phyloP scores from a whole-genome alignment of 2,113 vertebrate species.

The Phoxinus phoxinus region DNA sequence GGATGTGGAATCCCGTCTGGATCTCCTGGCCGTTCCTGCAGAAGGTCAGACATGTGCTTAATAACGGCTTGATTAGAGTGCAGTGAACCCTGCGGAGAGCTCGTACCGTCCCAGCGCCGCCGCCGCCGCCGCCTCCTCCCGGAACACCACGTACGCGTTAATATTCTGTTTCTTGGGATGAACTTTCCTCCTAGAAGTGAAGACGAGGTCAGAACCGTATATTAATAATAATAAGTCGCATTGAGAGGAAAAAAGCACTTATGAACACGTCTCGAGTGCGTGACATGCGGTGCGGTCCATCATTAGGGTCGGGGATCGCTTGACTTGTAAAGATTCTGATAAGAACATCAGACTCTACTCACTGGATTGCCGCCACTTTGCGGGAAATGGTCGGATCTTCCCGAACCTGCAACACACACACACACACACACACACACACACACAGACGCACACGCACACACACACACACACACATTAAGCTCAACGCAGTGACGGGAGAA shows the following conservation, averaged over 20 bases:
- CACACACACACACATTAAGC: background rate
- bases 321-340: too few species aligned
- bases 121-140: conserved; percentile 75
- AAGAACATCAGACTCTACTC: conserved; percentile 54
- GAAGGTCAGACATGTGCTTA: background rate
- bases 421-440: background rate
- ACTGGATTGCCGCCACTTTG: conserved; percentile 90
- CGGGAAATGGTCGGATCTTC: conserved; percentile 84
- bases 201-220: conserved; percentile 23
- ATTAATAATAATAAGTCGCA: too few species aligned
- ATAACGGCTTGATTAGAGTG: too few species aligned
- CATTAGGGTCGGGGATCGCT: too few species aligned
- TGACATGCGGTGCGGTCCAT: too few species aligned
- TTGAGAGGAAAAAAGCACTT: too few species aligned
- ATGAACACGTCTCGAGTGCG: too few species aligned
- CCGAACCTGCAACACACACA: conserved; percentile 78
- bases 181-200: conserved; percentile 78
- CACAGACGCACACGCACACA: too few species aligned
- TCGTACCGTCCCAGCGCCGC: conserved; percentile 82
- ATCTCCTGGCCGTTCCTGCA: conserved; percentile 89
- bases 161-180: conserved; percentile 86
- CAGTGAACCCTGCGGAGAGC: accelerated
- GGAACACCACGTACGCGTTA: conserved; percentile 95
- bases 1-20: conserved; percentile 82
- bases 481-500: background rate